Evolutionary conservation across 2,113 vertebrate genomes (phyloP), one percentile per base, ranked within the genome.

Genomic region (Prietella phreatophila): DNA sequence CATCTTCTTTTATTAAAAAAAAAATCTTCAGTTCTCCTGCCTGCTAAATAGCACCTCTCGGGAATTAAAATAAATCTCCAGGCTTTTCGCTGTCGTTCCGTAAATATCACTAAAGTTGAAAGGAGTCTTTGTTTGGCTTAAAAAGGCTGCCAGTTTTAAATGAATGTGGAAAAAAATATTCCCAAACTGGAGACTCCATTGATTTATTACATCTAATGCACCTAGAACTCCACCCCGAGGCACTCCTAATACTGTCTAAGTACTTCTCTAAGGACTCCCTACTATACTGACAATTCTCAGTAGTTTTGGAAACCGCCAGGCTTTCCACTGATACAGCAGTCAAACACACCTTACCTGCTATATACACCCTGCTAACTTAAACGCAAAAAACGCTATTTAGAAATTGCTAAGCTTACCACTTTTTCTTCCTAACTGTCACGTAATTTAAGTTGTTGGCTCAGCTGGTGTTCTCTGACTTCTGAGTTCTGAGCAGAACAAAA

Each of bases 161-260:
- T 81, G 27, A 83, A 83, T 14, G 14, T 83, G 22, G 47, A 50
- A 50, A 25, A 25, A 83, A 47, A 39, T 47, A n/a, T 83, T 47
- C 79, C 20, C 36, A 47, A 8, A 83, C 61, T 53, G 60, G 39
- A 83, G 25, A 50, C 39, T 47, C 58, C 11, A 50, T 83, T 83
- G 82, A 83, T 83, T 83, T 42, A 33, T 79, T 27, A 75, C 20
- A 75, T 85, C 27, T 14, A 65, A 33, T 33, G 58, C 56, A 25
- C 56, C 85, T 10, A 53, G 22, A 39, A 69, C 61, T 86, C 78
- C 39, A 55, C 85, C 75, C 63, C 42, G 63, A 71, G 61, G 76
- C 63, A 81, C 47, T 80, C n/a, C 42, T 61, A 50, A 19, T 58
- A 79, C 58, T 9, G 19, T 71, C 65, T 55, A 71, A 85, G 65